A percentile compares a stretch with the other conserved stretches of the same genome.
phyloP scores from a whole-genome alignment of 2,888 invertebrate genomes.

The Acheta domesticus region DNA sequence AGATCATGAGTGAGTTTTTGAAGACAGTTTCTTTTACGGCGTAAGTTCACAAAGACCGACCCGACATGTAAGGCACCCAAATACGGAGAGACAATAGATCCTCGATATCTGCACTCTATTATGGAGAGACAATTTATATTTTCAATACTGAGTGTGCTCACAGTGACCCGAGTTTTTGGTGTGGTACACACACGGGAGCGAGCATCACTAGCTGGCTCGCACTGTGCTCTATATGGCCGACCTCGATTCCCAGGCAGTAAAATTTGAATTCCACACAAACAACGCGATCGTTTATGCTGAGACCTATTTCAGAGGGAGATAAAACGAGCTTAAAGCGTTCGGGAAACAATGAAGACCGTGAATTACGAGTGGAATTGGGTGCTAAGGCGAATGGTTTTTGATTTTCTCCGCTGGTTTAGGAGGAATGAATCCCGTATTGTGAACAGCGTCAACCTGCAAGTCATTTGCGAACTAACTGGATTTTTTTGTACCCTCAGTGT shows the following conservation, averaged over 20 bases:
- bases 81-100: not conserved
- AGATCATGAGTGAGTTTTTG: too few relatives aligned
- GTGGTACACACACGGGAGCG: not conserved
- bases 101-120: not conserved
- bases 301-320: not conserved
- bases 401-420: too few relatives aligned
- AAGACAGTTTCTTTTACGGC: too few relatives aligned
- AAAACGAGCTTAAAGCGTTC: not conserved
- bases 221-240: not conserved
- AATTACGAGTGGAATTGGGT: too few relatives aligned
- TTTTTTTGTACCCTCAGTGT: too few relatives aligned
- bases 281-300: not conserved
- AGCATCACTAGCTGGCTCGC: too few relatives aligned
- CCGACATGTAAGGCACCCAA: not conserved
- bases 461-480: too few relatives aligned
- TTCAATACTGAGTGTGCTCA: not conserved
- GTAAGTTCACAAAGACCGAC: too few relatives aligned
- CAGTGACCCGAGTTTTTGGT: not conserved
- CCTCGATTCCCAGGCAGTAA: not conserved
- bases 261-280: not conserved
- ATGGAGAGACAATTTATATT: not conserved
- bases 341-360: not conserved
- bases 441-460: too few relatives aligned
- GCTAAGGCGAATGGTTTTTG: too few relatives aligned
- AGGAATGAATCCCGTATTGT: too few relatives aligned